phyloP scores from a whole-genome alignment of 1,140 invertebrate species.

The Drosophila pseudoobscura region DNA sequence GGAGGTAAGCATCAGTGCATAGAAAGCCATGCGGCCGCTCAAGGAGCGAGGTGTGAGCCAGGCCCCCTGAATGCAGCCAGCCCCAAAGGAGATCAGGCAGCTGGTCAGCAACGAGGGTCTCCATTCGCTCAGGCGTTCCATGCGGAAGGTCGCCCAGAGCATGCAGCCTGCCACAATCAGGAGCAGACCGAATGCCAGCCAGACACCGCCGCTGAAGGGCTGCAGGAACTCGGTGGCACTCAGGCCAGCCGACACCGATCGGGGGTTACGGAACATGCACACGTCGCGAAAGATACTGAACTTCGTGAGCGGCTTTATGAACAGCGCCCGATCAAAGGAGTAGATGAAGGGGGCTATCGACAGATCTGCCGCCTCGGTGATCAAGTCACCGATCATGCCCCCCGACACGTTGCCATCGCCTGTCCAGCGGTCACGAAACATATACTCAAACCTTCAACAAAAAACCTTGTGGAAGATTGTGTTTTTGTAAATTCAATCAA shows the following conservation, averaged over 20 bases:
- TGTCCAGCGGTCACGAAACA: slow-evolving; percentile 66
- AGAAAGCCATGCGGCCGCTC: slow-evolving; percentile 74
- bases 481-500: accelerated
- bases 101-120: slow-evolving; percentile 65
- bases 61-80: slow-evolving; percentile 71
- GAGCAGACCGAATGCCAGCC: slow-evolving; percentile 55
- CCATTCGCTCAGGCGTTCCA: slow-evolving; percentile 42
- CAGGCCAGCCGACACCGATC: slow-evolving; percentile 47
- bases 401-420: slow-evolving; percentile 52
- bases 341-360: slow-evolving; percentile 47
- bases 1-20: slow-evolving; percentile 61
- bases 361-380: slow-evolving; percentile 53
- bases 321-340: slow-evolving; percentile 25
- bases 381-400: slow-evolving; percentile 62
- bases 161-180: slow-evolving; percentile 51
- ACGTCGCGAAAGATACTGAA: slow-evolving; percentile 59
- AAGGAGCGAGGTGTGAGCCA: slow-evolving; percentile 65
- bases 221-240: slow-evolving; percentile 64
- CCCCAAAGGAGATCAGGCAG: slow-evolving; percentile 70
- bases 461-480: background rate
- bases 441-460: slow-evolving; percentile 40
- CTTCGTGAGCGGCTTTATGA: slow-evolving; percentile 38
- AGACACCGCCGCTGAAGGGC: slow-evolving; percentile 71
- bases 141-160: slow-evolving; percentile 65
- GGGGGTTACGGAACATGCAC: slow-evolving; percentile 76